Base-by-base conservation (phyloP, 2,888 invertebrate genomes). In the Lasioglossum figueresi region DNA sequence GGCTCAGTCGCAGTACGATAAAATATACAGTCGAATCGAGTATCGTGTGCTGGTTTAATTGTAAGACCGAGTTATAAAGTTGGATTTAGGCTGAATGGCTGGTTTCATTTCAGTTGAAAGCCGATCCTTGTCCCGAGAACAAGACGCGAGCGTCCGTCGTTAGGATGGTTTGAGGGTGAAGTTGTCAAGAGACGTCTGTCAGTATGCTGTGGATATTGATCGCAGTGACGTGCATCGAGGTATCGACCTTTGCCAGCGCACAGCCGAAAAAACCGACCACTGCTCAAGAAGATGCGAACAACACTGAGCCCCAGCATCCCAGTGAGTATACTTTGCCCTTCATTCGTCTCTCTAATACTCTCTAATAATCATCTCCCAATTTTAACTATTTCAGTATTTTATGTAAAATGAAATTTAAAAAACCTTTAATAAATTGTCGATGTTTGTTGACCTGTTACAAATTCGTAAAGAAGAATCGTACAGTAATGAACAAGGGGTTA, bases 141-240 rank as follows among this genome's bases (percentile, higher is more conserved):
- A 80, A 81, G 79, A 76, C 82, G 83, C 72, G 73, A 84, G 80
- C 73, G 72, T 73, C 71, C 76, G 73, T 75, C 71, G 79, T 85
- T 89, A 91, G 88, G 88, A 91, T 91, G 90, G 75, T 91, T 87
- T 89, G 89, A 88, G 87, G 89, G 91, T 92, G 90, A 91, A 90
- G 85, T 75, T 77, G 82, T 79, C 77, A 85, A 87, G 89, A 83
- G 84, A 88, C 85, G 89, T 83, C 90, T 74, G 88, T 90, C 92
- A 93, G 90, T 89, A 94, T 94, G 94, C 91, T 92, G 93, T 92
- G 93, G 93, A 93, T 93, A 89, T 91, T 91, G 89, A 89, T 93
- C 84, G 90, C 92, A 76, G 90, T 93, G 83, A 89, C 91, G 89
- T 93, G 92, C 91, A 90, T 93, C 92, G 93, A 92, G 92, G 90